These are phyloP conservation scores for Epizoanthus fatuus DNA, from an alignment of 92 coral and sea anemone genomes.

Conservation along the genomic window DNA sequence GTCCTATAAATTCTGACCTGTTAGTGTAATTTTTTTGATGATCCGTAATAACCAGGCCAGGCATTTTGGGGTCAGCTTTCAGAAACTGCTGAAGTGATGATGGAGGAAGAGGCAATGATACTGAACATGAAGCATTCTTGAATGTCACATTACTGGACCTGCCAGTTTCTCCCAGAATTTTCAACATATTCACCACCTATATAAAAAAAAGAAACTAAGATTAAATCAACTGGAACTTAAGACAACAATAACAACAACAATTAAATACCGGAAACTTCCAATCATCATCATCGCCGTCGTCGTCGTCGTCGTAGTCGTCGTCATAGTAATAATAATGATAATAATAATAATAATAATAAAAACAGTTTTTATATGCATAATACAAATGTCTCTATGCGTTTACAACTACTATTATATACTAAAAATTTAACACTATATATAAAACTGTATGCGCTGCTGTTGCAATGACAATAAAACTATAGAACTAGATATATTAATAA, in stretches of 20 bases:
- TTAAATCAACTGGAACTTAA: neutral
- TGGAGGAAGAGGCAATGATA: slow-evolving; percentile 84
- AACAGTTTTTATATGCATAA: no score
- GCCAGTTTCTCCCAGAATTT: slow-evolving; percentile 57
- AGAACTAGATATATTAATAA: no score
- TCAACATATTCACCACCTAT: slow-evolving; percentile 67
- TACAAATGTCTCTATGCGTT: no score
- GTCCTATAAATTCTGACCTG: slow-evolving; percentile 70
- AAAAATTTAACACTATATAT: no score
- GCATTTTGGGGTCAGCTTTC: slow-evolving; percentile 53
- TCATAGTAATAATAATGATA: no score
- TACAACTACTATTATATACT: no score
- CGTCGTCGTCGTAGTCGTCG: no score
- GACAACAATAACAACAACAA: neutral
- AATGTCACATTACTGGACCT: slow-evolving; percentile 46
- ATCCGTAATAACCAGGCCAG: slow-evolving; percentile 95
- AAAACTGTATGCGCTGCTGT: no score
- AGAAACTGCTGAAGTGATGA: slow-evolving; percentile 95
- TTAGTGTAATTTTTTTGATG: slow-evolving; percentile 72
- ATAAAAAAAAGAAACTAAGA: neutral
- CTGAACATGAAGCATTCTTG: slow-evolving; percentile 50
- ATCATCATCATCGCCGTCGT: no score
- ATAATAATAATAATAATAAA: no score
- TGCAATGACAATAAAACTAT: no score
- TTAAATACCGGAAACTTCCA: no score